Evolutionary conservation across 1,140 invertebrate genomes (phyloP).

Genomic region (Drosophila baimaii): DNA sequence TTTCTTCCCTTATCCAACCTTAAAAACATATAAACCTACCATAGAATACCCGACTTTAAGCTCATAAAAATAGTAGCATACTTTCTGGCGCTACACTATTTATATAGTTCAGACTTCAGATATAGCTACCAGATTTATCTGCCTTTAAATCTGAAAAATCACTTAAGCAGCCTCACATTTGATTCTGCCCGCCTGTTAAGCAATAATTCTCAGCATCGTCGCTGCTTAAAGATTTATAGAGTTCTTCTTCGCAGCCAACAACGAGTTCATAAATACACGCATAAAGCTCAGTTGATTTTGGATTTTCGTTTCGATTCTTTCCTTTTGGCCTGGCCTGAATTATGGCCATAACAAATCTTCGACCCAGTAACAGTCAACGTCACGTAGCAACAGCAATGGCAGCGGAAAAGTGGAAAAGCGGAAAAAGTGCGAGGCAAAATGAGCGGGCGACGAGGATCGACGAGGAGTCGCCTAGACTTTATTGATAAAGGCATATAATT

Average conservation of each 20-base stretch:
- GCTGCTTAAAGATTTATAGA: conserved; percentile 74
- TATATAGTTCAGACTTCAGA: background rate
- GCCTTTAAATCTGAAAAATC: conserved; percentile 8
- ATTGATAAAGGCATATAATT: conserved; percentile 83
- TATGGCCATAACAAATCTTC: conserved; percentile 78
- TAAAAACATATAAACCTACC: background rate
- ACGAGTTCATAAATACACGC: conserved; percentile 68
- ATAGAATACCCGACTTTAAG: background rate
- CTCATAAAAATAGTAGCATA: background rate
- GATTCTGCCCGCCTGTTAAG: conserved; percentile 57
- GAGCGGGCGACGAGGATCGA: conserved; percentile 6
- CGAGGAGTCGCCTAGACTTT: conserved; percentile 51
- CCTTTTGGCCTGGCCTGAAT: conserved; percentile 49
- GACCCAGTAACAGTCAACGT: conserved; percentile 59
- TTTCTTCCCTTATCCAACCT: background rate
- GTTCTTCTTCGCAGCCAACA: conserved; percentile 20
- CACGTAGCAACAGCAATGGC: conserved; percentile 66
- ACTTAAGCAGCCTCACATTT: conserved; percentile 68
- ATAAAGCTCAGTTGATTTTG: conserved; percentile 72
- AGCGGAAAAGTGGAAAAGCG: conserved; percentile 9
- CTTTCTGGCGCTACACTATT: background rate
- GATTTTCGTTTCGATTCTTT: conserved; percentile 26
- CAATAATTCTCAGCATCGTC: conserved; percentile 3
- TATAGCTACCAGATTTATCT: background rate
- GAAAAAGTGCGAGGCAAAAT: background rate